These are phyloP conservation scores for Lasioglossum zephyrum DNA, from an alignment of 2,888 invertebrate species.

Conservation along the genomic window DNA sequence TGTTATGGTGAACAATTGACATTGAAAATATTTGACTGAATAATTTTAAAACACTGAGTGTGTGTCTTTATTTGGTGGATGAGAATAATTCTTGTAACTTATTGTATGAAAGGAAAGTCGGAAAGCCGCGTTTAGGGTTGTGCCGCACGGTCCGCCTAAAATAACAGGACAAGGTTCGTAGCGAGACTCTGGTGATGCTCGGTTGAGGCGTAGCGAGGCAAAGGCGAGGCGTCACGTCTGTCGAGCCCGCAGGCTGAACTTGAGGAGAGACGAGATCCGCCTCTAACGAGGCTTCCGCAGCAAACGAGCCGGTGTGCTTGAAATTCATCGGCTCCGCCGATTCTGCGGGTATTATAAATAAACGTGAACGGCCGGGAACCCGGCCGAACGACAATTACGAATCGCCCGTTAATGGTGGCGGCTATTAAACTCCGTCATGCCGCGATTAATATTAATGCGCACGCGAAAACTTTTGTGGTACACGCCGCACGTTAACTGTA, in stretches of 20 bases:
- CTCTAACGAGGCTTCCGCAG: slow-evolving; percentile 43
- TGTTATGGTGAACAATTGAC: no score
- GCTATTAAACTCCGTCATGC: slow-evolving; percentile 39
- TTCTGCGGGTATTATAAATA: slow-evolving; percentile 78
- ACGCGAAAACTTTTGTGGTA: slow-evolving; percentile 35
- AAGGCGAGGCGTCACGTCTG: slow-evolving; percentile 14
- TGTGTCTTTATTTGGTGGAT: no score
- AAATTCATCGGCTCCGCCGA: slow-evolving; percentile 71
- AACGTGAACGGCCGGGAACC: slow-evolving; percentile 75
- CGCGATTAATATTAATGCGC: slow-evolving; percentile 45
- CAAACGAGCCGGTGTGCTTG: slow-evolving; percentile 43
- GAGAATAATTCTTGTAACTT: no score
- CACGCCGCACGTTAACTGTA: slow-evolving; percentile 7
- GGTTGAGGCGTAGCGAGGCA: not conserved
- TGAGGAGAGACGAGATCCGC: slow-evolving; percentile 43
- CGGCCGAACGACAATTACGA: slow-evolving; percentile 77
- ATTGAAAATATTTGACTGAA: no score
- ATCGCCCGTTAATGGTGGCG: slow-evolving; percentile 68
- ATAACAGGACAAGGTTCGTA: slow-evolving; percentile 52
- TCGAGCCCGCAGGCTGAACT: slow-evolving; percentile 44
- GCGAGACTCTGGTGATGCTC: not conserved
- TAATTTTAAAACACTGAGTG: no score
- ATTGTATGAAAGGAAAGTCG: slow-evolving; percentile 19
- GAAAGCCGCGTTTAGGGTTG: slow-evolving; percentile 73
- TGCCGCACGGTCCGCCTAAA: slow-evolving; percentile 71